Evolutionary conservation across 1,140 invertebrate genomes (phyloP), one percentile per base, ranked within the genome.

Genomic region (Pogonomyrmex californicus): DNA sequence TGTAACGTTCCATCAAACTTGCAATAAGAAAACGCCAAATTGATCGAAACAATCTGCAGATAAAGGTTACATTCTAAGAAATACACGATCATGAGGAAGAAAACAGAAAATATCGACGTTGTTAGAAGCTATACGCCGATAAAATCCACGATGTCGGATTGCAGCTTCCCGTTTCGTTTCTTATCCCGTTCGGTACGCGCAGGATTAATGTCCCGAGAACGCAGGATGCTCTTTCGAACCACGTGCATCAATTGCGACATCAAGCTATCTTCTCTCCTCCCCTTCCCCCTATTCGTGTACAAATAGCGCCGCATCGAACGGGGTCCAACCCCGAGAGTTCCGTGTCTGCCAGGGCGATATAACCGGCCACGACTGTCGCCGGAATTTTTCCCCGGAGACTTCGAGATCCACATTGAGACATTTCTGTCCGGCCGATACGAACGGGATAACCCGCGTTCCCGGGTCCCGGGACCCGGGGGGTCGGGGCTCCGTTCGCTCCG

Each of bases 381-480:
- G 56, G 77, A 75, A 83, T 73, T 70, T 63, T 65, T 41, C 77
- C 44, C 70, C 71, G 78, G 78, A 85, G 79, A 82, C 65, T 85
- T 87, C 58, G 76, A 86, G 89, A 91, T 91, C 87, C 78, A 87
- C 83, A 88, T 92, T 92, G 91, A 92, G 91, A 93, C 92, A 91
- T 93, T 93, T 92, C 86, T 91, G 91, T 91, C 87, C 63, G 86
- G 65, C 71, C 87, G 92, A 92, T 93, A 91, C 76, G 83, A 85
- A 36, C 30, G 85, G 86, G 86, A 91, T 88, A 91, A 92, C 85
- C 90, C 90, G 62, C 86, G 89, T 88, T 30, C 88, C 78, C 86
- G 91, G 23, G 82, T 91, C 82, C 77, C 81, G 41, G 62, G 75
- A 66, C 78, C 60, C 65, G 23, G 83, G 83, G 60, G 91, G 90